Conservation (phyloP, 2,113 vertebrate species). For the Patagioenas fasciata region DNA sequence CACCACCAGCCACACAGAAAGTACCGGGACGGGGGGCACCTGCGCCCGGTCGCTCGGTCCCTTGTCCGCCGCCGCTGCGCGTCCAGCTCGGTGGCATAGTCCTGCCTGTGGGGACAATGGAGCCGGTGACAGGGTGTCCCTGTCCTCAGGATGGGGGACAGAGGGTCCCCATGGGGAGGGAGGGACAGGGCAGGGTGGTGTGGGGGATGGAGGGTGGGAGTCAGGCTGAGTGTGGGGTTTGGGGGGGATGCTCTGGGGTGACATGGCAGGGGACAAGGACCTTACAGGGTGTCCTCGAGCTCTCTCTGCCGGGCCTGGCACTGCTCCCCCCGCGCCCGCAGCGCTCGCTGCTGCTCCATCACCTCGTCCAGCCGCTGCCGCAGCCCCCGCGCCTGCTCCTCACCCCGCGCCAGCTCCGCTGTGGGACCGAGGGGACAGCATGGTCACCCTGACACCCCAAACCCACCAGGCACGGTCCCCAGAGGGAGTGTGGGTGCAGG, state of each 20-base stretch:
- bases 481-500: fast-evolving
- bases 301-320: background rate
- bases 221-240: background rate
- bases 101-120: background rate
- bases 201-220: too few relatives aligned
- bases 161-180: background rate
- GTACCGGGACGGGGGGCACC: slow-evolving; percentile 18
- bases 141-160: background rate
- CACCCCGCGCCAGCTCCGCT: background rate
- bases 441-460: background rate
- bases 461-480: fast-evolving
- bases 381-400: background rate
- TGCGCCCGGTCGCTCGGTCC: background rate
- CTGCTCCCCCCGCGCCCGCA: background rate
- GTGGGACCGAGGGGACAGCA: background rate
- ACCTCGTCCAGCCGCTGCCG: slow-evolving; percentile 1
- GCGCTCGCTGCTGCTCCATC: background rate
- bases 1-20: background rate
- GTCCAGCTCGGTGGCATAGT: background rate
- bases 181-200: background rate
- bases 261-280: background rate
- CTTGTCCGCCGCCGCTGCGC: background rate
- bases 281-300: slow-evolving; percentile 25
- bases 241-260: background rate
- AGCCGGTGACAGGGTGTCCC: background rate